These are phyloP conservation scores for Tetragonisca angustula DNA, from an alignment of 2,888 invertebrate species.

Conservation along the genomic window DNA sequence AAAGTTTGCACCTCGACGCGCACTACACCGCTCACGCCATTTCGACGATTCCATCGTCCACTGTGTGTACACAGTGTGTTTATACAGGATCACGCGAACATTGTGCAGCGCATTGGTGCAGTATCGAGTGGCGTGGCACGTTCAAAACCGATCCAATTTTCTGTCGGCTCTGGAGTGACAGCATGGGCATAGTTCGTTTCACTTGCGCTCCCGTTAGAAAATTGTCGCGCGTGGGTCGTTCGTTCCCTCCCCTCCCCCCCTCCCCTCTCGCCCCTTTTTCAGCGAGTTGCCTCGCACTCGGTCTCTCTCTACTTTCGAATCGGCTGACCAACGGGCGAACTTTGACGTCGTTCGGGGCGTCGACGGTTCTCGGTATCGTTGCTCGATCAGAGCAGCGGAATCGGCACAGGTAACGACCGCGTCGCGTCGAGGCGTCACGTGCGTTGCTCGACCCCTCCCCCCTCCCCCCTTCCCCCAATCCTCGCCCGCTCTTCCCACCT, in stretches of 20 bases:
- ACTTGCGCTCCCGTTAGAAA: not conserved
- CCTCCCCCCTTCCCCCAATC: rapidly evolving
- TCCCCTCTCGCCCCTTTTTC: too few relatives aligned
- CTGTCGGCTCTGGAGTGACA: not conserved
- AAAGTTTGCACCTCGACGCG: not conserved
- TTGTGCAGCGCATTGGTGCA: not conserved
- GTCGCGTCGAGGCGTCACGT: conserved; percentile 3
- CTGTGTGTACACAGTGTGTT: not conserved
- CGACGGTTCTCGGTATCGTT: not conserved
- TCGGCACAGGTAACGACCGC: too few relatives aligned
- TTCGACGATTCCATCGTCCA: not conserved
- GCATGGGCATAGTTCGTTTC: not conserved
- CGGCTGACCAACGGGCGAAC: too few relatives aligned
- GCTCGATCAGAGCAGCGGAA: not conserved
- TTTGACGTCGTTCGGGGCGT: too few relatives aligned
- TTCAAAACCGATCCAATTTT: not conserved
- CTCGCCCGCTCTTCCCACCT: not conserved
- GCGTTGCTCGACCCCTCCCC: not conserved
- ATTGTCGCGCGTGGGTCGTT: not conserved
- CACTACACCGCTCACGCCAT: rapidly evolving
- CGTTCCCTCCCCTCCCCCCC: too few relatives aligned
- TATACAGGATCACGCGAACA: not conserved
- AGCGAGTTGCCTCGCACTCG: too few relatives aligned
- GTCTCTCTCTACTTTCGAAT: too few relatives aligned
- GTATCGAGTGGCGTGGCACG: not conserved